Percentiles rank a stretch among this genome's conserved stretches.
These are phyloP conservation scores for Gymnoscopelus braueri DNA, from an alignment of 2,797 vertebrate genomes.

Conservation along the genomic window DNA sequence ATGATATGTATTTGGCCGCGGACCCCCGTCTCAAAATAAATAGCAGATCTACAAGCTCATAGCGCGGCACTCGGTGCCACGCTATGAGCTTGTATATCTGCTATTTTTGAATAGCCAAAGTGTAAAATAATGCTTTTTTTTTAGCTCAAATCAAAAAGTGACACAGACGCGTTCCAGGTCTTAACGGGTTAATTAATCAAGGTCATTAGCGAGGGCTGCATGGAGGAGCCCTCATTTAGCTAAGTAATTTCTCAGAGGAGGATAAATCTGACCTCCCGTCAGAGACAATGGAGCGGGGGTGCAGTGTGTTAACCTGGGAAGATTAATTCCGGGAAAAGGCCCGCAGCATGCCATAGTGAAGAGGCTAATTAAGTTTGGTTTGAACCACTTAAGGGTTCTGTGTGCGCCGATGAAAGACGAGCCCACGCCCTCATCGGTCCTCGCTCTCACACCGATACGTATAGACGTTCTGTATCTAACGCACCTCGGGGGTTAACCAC, in stretches of 20 bases:
- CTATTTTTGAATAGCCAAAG: too few relatives aligned
- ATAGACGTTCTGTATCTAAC: too few relatives aligned
- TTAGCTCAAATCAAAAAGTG: too few relatives aligned
- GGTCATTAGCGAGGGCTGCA: slow-evolving; percentile 64
- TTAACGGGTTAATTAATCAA: slow-evolving; percentile 81
- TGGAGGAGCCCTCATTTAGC: slow-evolving; percentile 65
- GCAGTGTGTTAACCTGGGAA: slow-evolving; percentile 61
- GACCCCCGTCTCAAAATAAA: too few relatives aligned
- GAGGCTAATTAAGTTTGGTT: slow-evolving; percentile 68
- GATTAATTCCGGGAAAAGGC: slow-evolving; percentile 65
- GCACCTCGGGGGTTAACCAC: too few relatives aligned
- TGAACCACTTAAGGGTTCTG: slow-evolving; percentile 47
- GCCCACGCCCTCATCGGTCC: background rate
- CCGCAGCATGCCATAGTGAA: slow-evolving; percentile 32
- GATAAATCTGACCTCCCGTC: slow-evolving; percentile 62
- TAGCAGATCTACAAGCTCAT: too few relatives aligned
- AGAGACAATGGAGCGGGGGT: slow-evolving; percentile 53
- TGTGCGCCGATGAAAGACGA: slow-evolving; percentile 47
- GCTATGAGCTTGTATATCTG: too few relatives aligned
- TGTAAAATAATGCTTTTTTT: too few relatives aligned
- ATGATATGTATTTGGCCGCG: too few relatives aligned
- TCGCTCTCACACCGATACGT: too few relatives aligned
- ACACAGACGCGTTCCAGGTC: too few relatives aligned
- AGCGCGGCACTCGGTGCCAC: too few relatives aligned
- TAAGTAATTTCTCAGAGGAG: slow-evolving; percentile 66